Evolutionary conservation across 1,140 invertebrate species (phyloP).

Genomic region (Procambarus clarkii): DNA sequence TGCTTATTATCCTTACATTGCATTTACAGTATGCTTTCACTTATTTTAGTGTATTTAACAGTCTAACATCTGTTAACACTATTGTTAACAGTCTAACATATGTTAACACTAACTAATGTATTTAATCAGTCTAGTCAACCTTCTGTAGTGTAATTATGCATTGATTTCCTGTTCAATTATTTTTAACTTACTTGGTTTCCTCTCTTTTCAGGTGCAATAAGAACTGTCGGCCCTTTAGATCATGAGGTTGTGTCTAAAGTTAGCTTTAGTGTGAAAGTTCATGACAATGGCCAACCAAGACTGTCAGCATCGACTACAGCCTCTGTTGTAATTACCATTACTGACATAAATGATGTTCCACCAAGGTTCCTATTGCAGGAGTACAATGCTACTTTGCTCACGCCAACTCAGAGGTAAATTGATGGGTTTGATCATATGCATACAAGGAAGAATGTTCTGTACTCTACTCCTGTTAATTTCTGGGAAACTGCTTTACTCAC

Average conservation of each 20-base stretch:
- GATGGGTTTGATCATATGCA: conserved; percentile 63
- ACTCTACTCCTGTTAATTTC: too few relatives aligned
- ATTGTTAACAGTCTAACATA: too few relatives aligned
- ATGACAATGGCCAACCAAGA: conserved; percentile 87
- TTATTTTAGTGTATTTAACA: too few relatives aligned
- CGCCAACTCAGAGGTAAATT: conserved; percentile 88
- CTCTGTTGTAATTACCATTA: conserved; percentile 80
- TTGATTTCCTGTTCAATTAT: too few relatives aligned
- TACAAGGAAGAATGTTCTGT: too few relatives aligned
- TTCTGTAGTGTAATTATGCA: too few relatives aligned
- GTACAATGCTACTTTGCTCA: conserved; percentile 74
- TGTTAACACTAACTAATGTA: too few relatives aligned
- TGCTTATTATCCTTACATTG: too few relatives aligned
- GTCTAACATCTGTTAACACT: too few relatives aligned
- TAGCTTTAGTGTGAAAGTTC: conserved; percentile 89
- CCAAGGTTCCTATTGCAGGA: conserved; percentile 82
- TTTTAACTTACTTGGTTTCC: neutral
- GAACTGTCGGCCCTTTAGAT: conserved; percentile 86
- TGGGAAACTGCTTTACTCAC: too few relatives aligned
- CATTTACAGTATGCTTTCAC: too few relatives aligned
- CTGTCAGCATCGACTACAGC: conserved; percentile 85
- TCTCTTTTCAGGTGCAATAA: conserved; percentile 82
- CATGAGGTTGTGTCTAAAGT: conserved; percentile 85
- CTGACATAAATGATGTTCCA: conserved; percentile 94
- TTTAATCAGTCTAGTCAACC: too few relatives aligned